Percentiles rank a stretch among this genome's conserved stretches.
Evolutionary conservation across 1,140 invertebrate genomes (phyloP).

Genomic region (Caenorhabditis inopinata): DNA sequence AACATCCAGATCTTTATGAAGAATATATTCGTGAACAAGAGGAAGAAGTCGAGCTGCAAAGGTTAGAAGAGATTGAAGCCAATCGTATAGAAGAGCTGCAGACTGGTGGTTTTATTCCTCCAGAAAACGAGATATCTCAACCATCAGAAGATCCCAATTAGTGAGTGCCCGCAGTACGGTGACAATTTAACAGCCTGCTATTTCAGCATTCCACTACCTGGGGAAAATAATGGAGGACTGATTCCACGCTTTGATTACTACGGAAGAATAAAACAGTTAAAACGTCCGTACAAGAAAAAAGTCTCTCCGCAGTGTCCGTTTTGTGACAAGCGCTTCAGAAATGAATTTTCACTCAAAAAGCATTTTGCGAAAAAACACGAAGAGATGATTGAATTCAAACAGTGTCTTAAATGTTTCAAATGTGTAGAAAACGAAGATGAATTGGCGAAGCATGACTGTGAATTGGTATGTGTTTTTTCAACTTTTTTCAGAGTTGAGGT

Average conservation of each 20-base stretch:
- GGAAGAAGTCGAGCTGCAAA: conserved; percentile 10
- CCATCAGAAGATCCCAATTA: neutral
- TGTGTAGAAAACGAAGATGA: conserved; percentile 52
- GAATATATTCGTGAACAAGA: conserved; percentile 62
- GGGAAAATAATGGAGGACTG: neutral
- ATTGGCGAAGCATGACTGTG: conserved; percentile 57
- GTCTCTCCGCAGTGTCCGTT: conserved; percentile 65
- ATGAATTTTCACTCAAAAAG: conserved; percentile 65
- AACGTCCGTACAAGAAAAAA: conserved; percentile 50
- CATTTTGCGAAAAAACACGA: conserved; percentile 60
- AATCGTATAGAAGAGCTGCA: conserved; percentile 63
- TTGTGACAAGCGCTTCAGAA: conserved; percentile 65
- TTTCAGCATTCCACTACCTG: conserved; percentile 40
- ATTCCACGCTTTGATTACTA: neutral
- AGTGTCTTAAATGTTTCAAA: conserved; percentile 65
- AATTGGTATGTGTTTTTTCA: conserved; percentile 40
- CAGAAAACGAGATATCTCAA: conserved; percentile 49
- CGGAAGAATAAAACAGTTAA: neutral
- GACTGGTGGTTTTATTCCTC: conserved; percentile 64
- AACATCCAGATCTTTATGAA: conserved; percentile 60
- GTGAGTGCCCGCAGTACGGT: neutral
- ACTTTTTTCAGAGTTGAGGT: neutral
- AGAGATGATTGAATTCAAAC: conserved; percentile 60
- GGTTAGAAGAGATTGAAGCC: conserved; percentile 54
- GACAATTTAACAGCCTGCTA: neutral